Evolutionary conservation across 2,797 vertebrate species (phyloP), one percentile per base, ranked within the genome.

Genomic region (Mormyrops attenuatus): DNA sequence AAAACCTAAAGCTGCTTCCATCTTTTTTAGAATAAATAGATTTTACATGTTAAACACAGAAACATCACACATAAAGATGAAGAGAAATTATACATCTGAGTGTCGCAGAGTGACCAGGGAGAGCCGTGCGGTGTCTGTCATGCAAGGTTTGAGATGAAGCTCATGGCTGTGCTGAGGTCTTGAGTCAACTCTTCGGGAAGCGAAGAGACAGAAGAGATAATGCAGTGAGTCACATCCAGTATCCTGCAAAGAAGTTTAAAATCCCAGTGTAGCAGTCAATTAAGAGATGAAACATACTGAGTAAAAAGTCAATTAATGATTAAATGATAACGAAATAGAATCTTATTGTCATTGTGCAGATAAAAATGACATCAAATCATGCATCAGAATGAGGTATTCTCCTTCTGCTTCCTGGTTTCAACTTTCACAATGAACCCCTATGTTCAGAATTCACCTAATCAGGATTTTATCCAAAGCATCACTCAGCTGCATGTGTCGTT

Each of bases 131-230:
- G 53, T 0, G 8, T 57, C 52, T 2, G 34, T 92, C 93, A 95
- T 86, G 95, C 90, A 89, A 95, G 92, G 91, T 94, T 96, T 30
- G 94, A 95, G 88, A 95, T 55, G 88, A 96, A 96, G 84, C 92
- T 92, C 90, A 96, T 90, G 6, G 96, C 95, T 91, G 94, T 94
- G 90, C 94, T 94, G 30, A 97, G 91, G 87, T 96, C 96, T 11
- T 96, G 95, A 0, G 91, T 96, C 90, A 97, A 93, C 89, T 97
- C 96, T 73, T 97, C 95, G 0, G 96, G 95, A 20, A 97, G 93
- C 0, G 94, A 93, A 89, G 95, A 88, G 89, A 97, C 96, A 86
- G 89, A 89, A 1, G 95, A 95, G 0, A 93, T 95, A 60, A 97
- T 88, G 66, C 91, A 94, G 7, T 94, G 94, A 89, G 96, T 97